A percentile compares a stretch with the other conserved stretches of the same genome.
phyloP scores from a whole-genome alignment of 2,113 vertebrate genomes.

The cattle (Bos taurus) region ARS-UCD2.0 NC_037352.1:21651501-21652000 shows the following conservation, averaged over 20 bases:
- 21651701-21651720: background rate
- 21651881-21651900: background rate
- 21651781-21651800: background rate
- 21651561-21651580: background rate
- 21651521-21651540: background rate
- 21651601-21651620: background rate
- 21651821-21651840: background rate
- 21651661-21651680: background rate
- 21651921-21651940: background rate
- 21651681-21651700: background rate
- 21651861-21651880: background rate
- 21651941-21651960: background rate
- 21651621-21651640: accelerated
- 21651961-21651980: background rate
- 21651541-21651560: background rate
- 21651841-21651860: background rate
- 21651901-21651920: background rate
- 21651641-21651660: background rate
- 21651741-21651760: background rate
- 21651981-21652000: background rate
- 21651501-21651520: background rate
- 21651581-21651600: background rate
- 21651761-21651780: background rate
- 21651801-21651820: background rate
- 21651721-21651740: background rate